Base-by-base conservation (phyloP, 2,888 invertebrate species). In the Choreutis nemorana region DNA sequence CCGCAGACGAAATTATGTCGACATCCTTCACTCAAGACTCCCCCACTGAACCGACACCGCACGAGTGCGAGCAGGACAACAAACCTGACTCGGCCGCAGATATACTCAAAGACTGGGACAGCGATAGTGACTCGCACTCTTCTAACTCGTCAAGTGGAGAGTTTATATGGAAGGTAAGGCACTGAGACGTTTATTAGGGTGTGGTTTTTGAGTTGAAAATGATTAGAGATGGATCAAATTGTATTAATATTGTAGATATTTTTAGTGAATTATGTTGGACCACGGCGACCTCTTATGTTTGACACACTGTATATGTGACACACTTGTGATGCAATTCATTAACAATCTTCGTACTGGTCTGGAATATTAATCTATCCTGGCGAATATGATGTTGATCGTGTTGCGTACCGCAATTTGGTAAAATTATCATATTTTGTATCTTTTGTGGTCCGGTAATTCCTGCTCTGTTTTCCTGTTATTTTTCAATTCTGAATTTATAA, bases 141-240 rank as follows among this genome's bases (percentile, higher is more conserved):
- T 83, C 84, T 37, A 89, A 88, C 16, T 85, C 85, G 4, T 88
- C 87, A 4, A 89, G 89, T 36, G 88, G 89, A 6, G 89, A 90
- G 60, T 90, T 90, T 50, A 86, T 89, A 35, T 90, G 89, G 89
- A 88, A 87, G 85, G 89, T 88, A 20, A 48, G 66, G 2, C 8
- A 13, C 4, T 22, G 20, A 5, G 22, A 18, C 10, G 10, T 18
- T 3, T 14, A n/a, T n/a, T n/a, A n/a, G n/a, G n/a, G 13, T 23
- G 9, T 16, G 1, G 12, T 23, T 28, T 12, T 2, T 27, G 12
- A 12, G 3, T 7, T 28, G 26, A 30, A 5, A 5, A 9, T 23
- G 8, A 9, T n/a, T 8, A 23, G 4, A 9, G 5, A 23, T 8
- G 5, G 5, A 23, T 9, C n/a, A 8, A 23, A 8, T 23, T 23